phyloP scores from a whole-genome alignment of 1,140 invertebrate species.

The Drosophila miranda region DNA sequence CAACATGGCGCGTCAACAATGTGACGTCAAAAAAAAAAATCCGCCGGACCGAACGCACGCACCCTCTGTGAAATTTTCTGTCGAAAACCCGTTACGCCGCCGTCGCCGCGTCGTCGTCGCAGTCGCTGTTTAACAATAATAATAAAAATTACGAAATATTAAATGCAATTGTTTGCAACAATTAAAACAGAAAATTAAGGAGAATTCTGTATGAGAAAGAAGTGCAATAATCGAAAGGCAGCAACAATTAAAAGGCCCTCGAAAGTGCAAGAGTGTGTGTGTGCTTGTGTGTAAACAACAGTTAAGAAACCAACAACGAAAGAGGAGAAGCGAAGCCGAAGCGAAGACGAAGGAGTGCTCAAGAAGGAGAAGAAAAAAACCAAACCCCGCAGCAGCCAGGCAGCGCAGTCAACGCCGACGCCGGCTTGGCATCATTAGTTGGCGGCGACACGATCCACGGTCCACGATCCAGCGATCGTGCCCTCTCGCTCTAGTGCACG shows the following conservation, averaged over 20 bases:
- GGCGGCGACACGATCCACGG: slow-evolving; percentile 28
- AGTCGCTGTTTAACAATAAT: slow-evolving; percentile 18
- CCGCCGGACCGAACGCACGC: too few species aligned
- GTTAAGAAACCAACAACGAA: too few species aligned
- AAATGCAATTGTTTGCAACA: too few species aligned
- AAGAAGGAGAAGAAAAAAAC: slow-evolving; percentile 9
- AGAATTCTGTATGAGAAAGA: slow-evolving; percentile 8
- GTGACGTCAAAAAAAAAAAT: too few species aligned
- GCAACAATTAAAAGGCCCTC: not conserved
- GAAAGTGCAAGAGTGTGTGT: slow-evolving; percentile 4
- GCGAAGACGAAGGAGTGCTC: too few species aligned
- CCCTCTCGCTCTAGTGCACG: slow-evolving; percentile 28
- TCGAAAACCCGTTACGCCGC: slow-evolving; percentile 7
- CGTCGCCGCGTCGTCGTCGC: slow-evolving; percentile 24
- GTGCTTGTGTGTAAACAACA: slow-evolving; percentile 12
- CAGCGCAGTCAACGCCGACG: slow-evolving; percentile 54
- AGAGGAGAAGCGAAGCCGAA: too few species aligned
- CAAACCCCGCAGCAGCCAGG: slow-evolving; percentile 42
- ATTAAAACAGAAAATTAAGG: slow-evolving; percentile 13
- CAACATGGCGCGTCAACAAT: too few species aligned
- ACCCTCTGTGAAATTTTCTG: too few species aligned
- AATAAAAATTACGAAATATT: slow-evolving; percentile 18
- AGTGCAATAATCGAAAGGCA: slow-evolving; percentile 16
- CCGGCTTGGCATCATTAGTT: slow-evolving; percentile 67
- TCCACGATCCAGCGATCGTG: slow-evolving; percentile 13